Evolutionary conservation across 2,797 vertebrate genomes (phyloP).

Genomic region (Ateles fusciceps): DNA sequence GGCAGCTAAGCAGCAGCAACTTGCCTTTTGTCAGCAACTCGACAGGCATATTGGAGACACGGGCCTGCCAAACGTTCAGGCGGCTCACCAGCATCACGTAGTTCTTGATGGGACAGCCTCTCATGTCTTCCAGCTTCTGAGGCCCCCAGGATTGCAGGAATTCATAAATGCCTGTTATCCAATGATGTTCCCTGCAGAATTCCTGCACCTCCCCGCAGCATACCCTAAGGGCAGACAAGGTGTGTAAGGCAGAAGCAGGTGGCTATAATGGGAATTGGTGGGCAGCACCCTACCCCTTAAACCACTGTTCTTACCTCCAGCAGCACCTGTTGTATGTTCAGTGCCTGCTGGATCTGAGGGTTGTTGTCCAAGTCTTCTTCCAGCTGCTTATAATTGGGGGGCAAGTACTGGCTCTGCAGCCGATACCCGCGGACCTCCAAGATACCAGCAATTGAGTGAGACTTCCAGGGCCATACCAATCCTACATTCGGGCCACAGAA

Average conservation of each 20-base stretch:
- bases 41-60: slow-evolving; percentile 71
- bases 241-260: not conserved
- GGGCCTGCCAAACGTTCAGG: slow-evolving; percentile 82
- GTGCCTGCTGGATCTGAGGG: slow-evolving; percentile 72
- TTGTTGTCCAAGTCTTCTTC: slow-evolving; percentile 83
- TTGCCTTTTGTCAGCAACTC: slow-evolving; percentile 82
- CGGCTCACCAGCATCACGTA: slow-evolving; percentile 83
- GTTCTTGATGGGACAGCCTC: slow-evolving; percentile 71
- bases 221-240: slow-evolving; percentile 79
- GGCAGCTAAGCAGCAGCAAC: slow-evolving; percentile 84
- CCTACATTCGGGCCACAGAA: slow-evolving; percentile 69
- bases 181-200: slow-evolving; percentile 81
- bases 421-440: slow-evolving; percentile 78
- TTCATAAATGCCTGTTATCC: slow-evolving; percentile 83
- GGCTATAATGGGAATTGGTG: not conserved
- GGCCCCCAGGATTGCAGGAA: slow-evolving; percentile 83
- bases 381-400: slow-evolving; percentile 81
- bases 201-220: slow-evolving; percentile 83
- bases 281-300: not conserved
- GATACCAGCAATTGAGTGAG: slow-evolving; percentile 10
- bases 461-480: slow-evolving; percentile 63
- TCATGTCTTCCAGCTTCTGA: slow-evolving; percentile 81
- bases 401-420: slow-evolving; percentile 80
- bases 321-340: slow-evolving; percentile 74
- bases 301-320: slow-evolving; percentile 80